These are phyloP conservation scores for Tapirus terrestris DNA, from an alignment of 2,113 vertebrate genomes.

Conservation along the genomic window DNA sequence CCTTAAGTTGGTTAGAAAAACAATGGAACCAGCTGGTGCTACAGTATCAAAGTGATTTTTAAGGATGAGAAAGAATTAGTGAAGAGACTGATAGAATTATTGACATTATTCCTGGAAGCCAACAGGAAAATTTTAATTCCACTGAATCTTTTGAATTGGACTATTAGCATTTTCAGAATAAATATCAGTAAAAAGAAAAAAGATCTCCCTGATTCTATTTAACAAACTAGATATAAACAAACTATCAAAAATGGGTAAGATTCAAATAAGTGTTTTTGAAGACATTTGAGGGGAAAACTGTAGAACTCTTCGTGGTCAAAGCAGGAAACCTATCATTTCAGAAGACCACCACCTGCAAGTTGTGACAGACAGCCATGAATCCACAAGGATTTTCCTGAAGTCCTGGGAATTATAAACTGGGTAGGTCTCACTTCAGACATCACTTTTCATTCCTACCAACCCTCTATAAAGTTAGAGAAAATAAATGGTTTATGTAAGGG, in stretches of 20 bases:
- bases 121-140: background rate
- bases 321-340: background rate
- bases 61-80: background rate
- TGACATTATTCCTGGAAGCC: background rate
- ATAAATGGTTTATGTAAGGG: background rate
- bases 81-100: background rate
- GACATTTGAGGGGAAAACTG: background rate
- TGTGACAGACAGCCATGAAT: background rate
- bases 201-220: background rate
- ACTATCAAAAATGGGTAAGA: background rate
- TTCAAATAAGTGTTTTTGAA: slow-evolving; percentile 25
- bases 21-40: background rate
- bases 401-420: background rate
- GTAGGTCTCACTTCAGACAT: slow-evolving; percentile 28
- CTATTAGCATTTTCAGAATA: slow-evolving; percentile 25
- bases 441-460: background rate
- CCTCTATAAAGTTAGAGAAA: background rate
- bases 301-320: background rate
- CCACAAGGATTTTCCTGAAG: background rate
- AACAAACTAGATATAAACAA: slow-evolving; percentile 39
- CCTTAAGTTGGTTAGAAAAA: slow-evolving; percentile 25
- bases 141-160: background rate
- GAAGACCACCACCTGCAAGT: background rate
- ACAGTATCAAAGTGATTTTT: background rate
- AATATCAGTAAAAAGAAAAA: background rate